Conservation (phyloP, 2,888 invertebrate species). For the Linyphia triangularis region DNA sequence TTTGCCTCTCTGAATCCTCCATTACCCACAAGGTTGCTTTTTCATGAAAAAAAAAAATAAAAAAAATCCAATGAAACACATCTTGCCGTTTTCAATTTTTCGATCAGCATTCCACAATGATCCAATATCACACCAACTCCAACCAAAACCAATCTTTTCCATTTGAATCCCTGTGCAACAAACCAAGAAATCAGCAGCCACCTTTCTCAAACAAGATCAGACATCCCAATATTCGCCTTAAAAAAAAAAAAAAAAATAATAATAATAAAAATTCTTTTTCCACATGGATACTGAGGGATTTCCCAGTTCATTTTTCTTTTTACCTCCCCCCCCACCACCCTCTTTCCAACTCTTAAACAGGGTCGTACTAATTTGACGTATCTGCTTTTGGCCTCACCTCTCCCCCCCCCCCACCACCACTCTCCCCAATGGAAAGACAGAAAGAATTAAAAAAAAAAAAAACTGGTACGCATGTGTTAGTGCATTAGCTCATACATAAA, state of each 20-base stretch:
- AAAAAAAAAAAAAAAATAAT: background rate
- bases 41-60: no score
- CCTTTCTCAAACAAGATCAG: background rate
- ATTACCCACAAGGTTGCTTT: no score
- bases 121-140: no score
- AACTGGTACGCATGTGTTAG: slow-evolving; percentile 30
- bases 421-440: background rate
- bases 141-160: no score
- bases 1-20: no score
- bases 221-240: background rate
- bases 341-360: slow-evolving; percentile 25
- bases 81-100: no score
- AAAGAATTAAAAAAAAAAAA: background rate
- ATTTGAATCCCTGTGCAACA: no score
- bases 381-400: slow-evolving; percentile 26
- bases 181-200: no score
- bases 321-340: background rate
- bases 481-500: slow-evolving; percentile 69
- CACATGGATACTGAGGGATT: slow-evolving; percentile 8
- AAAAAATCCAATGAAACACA: no score
- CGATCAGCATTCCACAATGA: no score
- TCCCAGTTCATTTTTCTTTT: slow-evolving; percentile 26
- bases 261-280: background rate
- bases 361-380: slow-evolving; percentile 36
- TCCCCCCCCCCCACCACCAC: background rate